Base-by-base conservation (phyloP, 2,888 invertebrate genomes). In the Bugulina stolonifera region DNA sequence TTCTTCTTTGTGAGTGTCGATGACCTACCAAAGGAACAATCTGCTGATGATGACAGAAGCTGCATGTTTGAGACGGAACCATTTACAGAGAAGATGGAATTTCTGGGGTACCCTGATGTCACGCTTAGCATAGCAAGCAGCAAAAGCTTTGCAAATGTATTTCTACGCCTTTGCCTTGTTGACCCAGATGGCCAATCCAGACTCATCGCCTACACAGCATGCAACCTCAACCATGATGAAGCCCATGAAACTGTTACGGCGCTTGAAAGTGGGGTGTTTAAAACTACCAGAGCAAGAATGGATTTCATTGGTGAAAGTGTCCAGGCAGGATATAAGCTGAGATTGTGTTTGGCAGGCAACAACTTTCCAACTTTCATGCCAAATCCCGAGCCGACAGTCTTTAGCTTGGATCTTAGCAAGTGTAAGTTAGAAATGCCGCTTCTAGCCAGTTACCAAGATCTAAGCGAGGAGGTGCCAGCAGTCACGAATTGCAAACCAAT, bases 271-370 rank as follows among this genome's bases (percentile, higher is more conserved):
- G 64, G 64, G 27, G 64, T 64, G 14, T 64, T 64, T 27, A 64
- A 64, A 27, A 64, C 14, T 18, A 32, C 32, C 3, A 32, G 29
- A 64, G 64, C 64, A 3, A 32, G 32, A 32, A 14, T 64, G 3
- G 64, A 64, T 34, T 32, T 14, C n/a, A 64, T 64, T 29, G 64
- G 64, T 25, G 64, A 64, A 32, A 25, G 10, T 14, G n/a, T 64
- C 3, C 10, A 27, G 27, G 18, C n/a, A 29, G 64, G 64, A 5
- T 14, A n/a, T 18, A 64, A 34, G 32, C 34, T 64, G 3, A 64
- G 64, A n/a, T 32, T 64, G 14, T 2, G 29, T n/a, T 2, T 64
- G n/a, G 22, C 64, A 25, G 27, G 25, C 5, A 25, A 22, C 32
- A 5, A 34, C 5, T 64, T 64, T n/a, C 64, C 64, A 32, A 29